Percentiles rank a stretch among this genome's conserved stretches.
These are phyloP conservation scores for Hybos culiciformis DNA, from an alignment of 2,888 invertebrate species.

Conservation along the genomic window DNA sequence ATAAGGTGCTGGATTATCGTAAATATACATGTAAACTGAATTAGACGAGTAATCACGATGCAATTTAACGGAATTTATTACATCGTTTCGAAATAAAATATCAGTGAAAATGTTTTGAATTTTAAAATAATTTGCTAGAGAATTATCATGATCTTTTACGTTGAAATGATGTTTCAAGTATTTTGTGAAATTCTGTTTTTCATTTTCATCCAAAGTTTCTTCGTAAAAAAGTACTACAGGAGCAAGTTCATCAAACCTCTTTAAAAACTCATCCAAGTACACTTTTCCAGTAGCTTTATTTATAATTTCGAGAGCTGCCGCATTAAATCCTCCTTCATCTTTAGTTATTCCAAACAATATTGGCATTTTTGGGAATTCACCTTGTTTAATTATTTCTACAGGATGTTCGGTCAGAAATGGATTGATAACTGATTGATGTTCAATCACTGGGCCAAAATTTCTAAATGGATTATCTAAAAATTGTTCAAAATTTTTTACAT, in stretches of 20 bases:
- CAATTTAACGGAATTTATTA: conserved; percentile 44
- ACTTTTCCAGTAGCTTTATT: conserved; percentile 26
- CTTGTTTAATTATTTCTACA: conserved; percentile 41
- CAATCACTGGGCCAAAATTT: conserved; percentile 54
- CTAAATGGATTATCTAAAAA: conserved; percentile 44
- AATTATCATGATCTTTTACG: conserved; percentile 38
- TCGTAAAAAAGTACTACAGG: conserved; percentile 47
- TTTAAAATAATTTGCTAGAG: conserved; percentile 34
- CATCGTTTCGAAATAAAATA: conserved; percentile 46
- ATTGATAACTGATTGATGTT: conserved; percentile 34
- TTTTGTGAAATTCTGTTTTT: no score
- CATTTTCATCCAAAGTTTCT: background rate
- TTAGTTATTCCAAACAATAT: conserved; percentile 51
- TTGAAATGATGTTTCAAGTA: no score
- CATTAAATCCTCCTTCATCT: conserved; percentile 59
- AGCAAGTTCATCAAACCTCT: conserved; percentile 43
- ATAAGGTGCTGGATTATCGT: conserved; percentile 42
- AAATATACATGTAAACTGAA: conserved; percentile 53
- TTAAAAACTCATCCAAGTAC: conserved; percentile 31
- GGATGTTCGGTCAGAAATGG: conserved; percentile 54
- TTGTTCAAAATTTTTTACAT: conserved; percentile 30
- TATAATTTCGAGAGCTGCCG: conserved; percentile 34
- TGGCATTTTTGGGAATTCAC: conserved; percentile 46
- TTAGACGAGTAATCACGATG: conserved; percentile 43
- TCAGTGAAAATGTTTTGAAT: conserved; percentile 46